Evolutionary conservation across 1,140 invertebrate genomes (phyloP).

Genomic region (Cydia fagiglandana): DNA sequence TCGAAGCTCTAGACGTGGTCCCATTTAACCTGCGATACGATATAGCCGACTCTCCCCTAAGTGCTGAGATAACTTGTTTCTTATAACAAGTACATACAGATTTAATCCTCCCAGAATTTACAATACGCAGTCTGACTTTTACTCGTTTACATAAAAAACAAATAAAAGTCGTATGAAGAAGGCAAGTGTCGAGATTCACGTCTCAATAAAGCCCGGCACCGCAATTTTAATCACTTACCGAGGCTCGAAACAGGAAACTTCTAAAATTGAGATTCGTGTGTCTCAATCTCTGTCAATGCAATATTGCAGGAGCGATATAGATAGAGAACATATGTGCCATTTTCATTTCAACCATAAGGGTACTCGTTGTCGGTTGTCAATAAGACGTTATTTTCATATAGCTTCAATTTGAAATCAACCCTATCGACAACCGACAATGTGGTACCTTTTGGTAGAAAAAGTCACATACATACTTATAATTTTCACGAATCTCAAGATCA

Average conservation of each 20-base stretch:
- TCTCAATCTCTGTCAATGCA: neutral
- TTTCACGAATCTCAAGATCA: neutral
- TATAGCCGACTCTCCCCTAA: too few species aligned
- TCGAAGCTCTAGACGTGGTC: too few species aligned
- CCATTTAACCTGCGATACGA: too few species aligned
- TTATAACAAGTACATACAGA: neutral
- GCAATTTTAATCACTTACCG: neutral
- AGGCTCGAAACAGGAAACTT: neutral
- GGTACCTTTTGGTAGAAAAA: too few species aligned
- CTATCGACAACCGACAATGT: too few species aligned
- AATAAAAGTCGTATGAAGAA: slow-evolving; percentile 20
- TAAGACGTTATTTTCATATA: too few species aligned
- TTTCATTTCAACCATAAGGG: too few species aligned
- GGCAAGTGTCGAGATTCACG: slow-evolving; percentile 46
- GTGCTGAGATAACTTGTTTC: neutral
- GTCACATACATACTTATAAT: too few species aligned
- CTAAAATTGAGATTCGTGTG: neutral
- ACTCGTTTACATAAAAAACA: slow-evolving; percentile 27
- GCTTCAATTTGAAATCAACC: too few species aligned
- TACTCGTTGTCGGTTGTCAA: too few species aligned
- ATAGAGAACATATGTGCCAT: neutral
- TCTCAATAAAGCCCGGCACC: slow-evolving; percentile 55
- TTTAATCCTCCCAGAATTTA: slow-evolving; percentile 17
- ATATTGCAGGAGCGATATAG: neutral
- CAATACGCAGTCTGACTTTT: neutral